These are phyloP conservation scores for Antedon mediterranea DNA, from an alignment of 53 echinoderm and acorn worm genomes.

Conservation along the genomic window DNA sequence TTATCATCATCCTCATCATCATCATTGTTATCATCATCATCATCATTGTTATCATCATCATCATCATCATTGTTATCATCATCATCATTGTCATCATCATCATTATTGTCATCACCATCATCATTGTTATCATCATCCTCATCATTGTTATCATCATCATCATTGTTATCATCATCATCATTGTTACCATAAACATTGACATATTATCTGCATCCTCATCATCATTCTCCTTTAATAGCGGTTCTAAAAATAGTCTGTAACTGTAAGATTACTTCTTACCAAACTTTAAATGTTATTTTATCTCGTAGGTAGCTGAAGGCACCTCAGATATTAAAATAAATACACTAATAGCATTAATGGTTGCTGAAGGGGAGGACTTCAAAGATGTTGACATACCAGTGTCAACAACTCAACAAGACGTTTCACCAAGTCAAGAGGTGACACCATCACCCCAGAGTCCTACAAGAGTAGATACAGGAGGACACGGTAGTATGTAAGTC, in stretches of 20 bases:
- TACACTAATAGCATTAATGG: conserved; percentile 63
- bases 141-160: not conserved
- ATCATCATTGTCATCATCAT: too few species aligned
- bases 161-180: not conserved
- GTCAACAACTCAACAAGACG: too few species aligned
- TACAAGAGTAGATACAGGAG: not conserved
- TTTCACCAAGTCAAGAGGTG: conserved; percentile 6
- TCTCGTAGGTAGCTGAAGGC: conserved; percentile 55
- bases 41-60: too few species aligned
- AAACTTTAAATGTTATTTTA: not conserved
- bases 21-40: too few species aligned
- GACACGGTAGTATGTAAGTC: too few species aligned
- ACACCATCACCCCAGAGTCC: conserved; percentile 1
- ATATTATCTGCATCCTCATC: not conserved
- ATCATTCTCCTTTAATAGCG: not conserved
- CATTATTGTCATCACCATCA: not conserved
- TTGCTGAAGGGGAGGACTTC: conserved; percentile 76
- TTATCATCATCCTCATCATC: too few species aligned
- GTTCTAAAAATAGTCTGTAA: not conserved
- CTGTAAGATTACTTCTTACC: not conserved
- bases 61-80: too few species aligned
- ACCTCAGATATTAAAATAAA: conserved; percentile 44
- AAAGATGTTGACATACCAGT: conserved; percentile 75
- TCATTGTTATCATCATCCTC: not conserved
- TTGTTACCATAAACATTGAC: not conserved